phyloP scores from a whole-genome alignment of 2,888 invertebrate genomes.

The Phlogophora meticulosa region DNA sequence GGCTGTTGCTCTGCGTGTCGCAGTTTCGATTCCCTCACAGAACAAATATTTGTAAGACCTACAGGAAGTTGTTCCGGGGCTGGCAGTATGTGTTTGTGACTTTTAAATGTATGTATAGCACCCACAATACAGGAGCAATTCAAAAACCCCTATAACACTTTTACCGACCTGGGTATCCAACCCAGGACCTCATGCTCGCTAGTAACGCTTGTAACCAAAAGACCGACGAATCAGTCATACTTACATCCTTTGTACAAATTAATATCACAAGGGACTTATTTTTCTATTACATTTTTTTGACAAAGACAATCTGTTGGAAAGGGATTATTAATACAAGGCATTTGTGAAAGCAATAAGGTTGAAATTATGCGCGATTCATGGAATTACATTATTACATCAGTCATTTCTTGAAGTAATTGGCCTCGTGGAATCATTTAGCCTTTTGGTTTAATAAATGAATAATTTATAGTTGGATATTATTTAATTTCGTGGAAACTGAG shows the following conservation, averaged over 20 bases:
- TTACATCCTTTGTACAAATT: background rate
- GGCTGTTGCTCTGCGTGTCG: too few species aligned
- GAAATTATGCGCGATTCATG: background rate
- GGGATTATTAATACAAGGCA: conserved; percentile 8
- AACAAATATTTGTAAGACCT: too few species aligned
- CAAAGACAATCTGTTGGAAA: conserved; percentile 1
- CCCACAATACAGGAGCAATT: too few species aligned
- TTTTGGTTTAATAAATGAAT: background rate
- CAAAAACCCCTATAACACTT: too few species aligned
- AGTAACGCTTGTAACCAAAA: too few species aligned
- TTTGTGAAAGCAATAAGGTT: background rate
- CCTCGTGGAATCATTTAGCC: background rate
- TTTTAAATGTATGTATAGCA: too few species aligned
- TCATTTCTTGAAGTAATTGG: background rate
- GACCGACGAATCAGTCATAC: too few species aligned
- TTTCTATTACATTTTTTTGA: background rate
- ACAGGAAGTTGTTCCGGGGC: too few species aligned
- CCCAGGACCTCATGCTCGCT: too few species aligned
- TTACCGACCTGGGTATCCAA: too few species aligned
- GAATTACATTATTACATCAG: background rate
- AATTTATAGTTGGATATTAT: background rate
- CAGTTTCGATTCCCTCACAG: too few species aligned
- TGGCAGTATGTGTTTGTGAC: too few species aligned
- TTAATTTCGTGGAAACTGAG: background rate
- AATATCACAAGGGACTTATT: conserved; percentile 13